A percentile compares a stretch with the other conserved stretches of the same genome.
phyloP scores from a whole-genome alignment of 2,113 vertebrate genomes.

The Pyrgilauda ruficollis region DNA sequence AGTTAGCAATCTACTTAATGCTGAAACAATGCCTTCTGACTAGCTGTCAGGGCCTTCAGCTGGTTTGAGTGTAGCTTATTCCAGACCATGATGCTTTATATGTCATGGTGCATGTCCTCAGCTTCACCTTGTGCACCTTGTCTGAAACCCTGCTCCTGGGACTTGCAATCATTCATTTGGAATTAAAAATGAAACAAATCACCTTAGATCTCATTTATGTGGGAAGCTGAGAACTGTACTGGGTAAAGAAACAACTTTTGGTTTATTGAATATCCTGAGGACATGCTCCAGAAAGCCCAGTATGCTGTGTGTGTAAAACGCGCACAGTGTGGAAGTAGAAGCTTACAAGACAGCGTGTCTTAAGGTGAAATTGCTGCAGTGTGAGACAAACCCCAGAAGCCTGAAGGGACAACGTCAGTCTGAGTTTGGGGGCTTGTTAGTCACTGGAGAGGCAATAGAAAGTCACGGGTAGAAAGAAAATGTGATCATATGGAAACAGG shows the following conservation, averaged over 20 bases:
- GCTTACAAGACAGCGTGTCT: background rate
- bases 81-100: background rate
- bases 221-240: background rate
- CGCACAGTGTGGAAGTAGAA: rapidly evolving
- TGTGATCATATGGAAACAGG: background rate
- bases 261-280: background rate
- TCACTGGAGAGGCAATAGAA: background rate
- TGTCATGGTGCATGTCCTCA: background rate
- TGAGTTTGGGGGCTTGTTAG: background rate
- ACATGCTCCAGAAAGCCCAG: background rate
- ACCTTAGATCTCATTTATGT: background rate
- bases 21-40: background rate
- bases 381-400: background rate
- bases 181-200: background rate
- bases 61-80: background rate
- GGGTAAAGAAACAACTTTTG: background rate
- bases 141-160: background rate
- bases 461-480: background rate
- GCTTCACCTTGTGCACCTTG: background rate
- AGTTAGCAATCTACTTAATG: background rate
- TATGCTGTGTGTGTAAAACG: background rate
- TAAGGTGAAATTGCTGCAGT: background rate
- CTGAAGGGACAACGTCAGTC: rapidly evolving
- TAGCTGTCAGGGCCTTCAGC: background rate
- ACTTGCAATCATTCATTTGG: background rate